Conservation (phyloP, 2,888 invertebrate genomes). For the Drosophila diplacantha region DNA sequence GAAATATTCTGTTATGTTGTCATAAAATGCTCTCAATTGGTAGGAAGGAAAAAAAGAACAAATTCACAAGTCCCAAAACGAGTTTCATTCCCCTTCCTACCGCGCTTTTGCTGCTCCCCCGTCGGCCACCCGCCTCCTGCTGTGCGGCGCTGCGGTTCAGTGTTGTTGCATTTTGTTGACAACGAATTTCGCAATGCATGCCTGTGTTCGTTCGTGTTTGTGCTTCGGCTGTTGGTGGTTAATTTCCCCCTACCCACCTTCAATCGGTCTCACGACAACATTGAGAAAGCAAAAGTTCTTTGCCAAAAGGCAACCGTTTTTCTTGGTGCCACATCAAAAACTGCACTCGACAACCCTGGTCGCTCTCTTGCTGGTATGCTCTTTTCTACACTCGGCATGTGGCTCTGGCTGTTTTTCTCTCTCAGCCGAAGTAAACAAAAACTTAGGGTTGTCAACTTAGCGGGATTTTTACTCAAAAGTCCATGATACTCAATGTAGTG, state of each 20-base stretch:
- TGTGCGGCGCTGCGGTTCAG: constrained; percentile 11
- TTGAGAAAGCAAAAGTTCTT: constrained; percentile 63
- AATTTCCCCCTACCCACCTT: constrained; percentile 34
- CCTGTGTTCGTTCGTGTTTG: constrained; percentile 18
- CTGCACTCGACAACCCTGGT: constrained; percentile 41
- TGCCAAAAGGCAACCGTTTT: constrained; percentile 48
- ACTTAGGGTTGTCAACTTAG: constrained; percentile 20
- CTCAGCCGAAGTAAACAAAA: constrained; percentile 56
- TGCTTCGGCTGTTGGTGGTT: constrained; percentile 50
- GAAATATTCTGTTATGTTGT: constrained; percentile 18
- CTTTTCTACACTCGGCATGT: constrained; percentile 17
- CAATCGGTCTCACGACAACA: constrained; percentile 25
- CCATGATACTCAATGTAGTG: too few relatives aligned
- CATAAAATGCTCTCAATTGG: constrained; percentile 19
- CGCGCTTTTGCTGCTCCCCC: constrained; percentile 30
- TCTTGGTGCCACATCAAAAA: constrained; percentile 42
- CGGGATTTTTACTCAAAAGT: neutral
- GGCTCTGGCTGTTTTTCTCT: constrained; percentile 10
- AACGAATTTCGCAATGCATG: constrained; percentile 46
- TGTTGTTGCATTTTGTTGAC: constrained; percentile 49
- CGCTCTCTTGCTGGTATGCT: constrained; percentile 7
- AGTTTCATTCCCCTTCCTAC: constrained; percentile 51
- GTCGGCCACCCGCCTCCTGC: constrained; percentile 22
- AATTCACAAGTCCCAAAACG: constrained; percentile 56
- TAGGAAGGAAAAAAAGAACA: constrained; percentile 19